Percentiles rank a stretch among this genome's conserved stretches.
These are phyloP conservation scores for Netelia fuscicornis DNA, from an alignment of 2,888 invertebrate species.

Conservation along the genomic window DNA sequence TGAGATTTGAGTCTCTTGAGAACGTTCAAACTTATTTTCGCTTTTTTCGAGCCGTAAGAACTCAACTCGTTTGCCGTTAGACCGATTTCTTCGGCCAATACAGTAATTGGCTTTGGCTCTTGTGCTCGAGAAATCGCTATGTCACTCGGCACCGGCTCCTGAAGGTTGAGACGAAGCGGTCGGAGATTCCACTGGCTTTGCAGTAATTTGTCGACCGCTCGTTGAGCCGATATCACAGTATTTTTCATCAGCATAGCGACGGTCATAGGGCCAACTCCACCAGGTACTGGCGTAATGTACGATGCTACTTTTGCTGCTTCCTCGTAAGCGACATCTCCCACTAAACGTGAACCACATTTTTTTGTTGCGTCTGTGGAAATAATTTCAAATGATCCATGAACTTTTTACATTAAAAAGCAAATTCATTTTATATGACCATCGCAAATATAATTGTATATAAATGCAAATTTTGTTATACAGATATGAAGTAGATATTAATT, in stretches of 20 bases:
- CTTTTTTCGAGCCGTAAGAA: slow-evolving; percentile 96
- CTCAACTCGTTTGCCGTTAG: slow-evolving; percentile 93
- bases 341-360: slow-evolving; percentile 92
- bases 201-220: slow-evolving; percentile 87
- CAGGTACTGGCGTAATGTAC: slow-evolving; percentile 97
- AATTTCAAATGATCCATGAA: slow-evolving; percentile 21
- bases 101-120: slow-evolving; percentile 92
- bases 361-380: slow-evolving; percentile 89
- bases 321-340: slow-evolving; percentile 97
- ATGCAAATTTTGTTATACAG: no score
- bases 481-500: no score
- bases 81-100: slow-evolving; percentile 94
- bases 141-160: slow-evolving; percentile 95
- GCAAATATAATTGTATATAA: no score
- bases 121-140: slow-evolving; percentile 96
- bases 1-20: slow-evolving; percentile 90
- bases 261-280: slow-evolving; percentile 99
- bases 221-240: slow-evolving; percentile 93
- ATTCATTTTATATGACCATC: not conserved
- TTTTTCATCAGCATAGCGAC: slow-evolving; percentile 99
- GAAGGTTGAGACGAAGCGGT: slow-evolving; percentile 88
- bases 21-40: slow-evolving; percentile 94
- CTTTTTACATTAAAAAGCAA: not conserved
- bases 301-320: slow-evolving; percentile 93
- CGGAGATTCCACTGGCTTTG: slow-evolving; percentile 90